Percentiles rank a stretch among this genome's conserved stretches.
Evolutionary conservation across 2,888 invertebrate genomes (phyloP).

Genomic region (Daptonema setosum): DNA sequence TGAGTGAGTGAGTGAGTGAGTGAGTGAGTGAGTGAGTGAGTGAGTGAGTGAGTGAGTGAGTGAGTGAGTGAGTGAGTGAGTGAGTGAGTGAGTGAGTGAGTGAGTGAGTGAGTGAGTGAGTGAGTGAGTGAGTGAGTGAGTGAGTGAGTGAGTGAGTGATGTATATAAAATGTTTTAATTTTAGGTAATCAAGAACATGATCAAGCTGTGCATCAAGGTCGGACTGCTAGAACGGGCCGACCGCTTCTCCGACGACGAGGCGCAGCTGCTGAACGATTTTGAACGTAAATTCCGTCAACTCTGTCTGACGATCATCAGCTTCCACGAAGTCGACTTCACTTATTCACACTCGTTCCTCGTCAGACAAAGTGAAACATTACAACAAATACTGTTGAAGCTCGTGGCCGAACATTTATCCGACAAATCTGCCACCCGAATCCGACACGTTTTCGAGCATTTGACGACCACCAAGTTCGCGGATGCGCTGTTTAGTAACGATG

Average conservation of each 20-base stretch:
- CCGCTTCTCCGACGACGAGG: background rate
- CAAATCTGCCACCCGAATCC: background rate
- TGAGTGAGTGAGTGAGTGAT: background rate
- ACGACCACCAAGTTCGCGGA: background rate
- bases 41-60: constrained; percentile 10
- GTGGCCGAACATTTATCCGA: background rate
- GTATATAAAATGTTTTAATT: background rate
- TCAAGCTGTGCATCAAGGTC: constrained; percentile 2
- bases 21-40: background rate
- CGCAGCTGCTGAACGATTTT: background rate
- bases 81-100: background rate
- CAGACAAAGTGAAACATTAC: background rate
- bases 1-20: too few species aligned
- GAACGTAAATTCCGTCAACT: background rate
- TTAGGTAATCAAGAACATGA: constrained; percentile 1
- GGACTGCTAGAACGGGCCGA: background rate
- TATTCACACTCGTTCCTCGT: background rate
- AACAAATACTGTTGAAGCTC: background rate
- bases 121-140: too few species aligned
- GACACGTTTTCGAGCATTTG: background rate
- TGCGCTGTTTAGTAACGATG: background rate
- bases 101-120: constrained; percentile 31
- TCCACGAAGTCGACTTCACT: constrained; percentile 3
- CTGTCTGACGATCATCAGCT: background rate
- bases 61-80: too few species aligned